Conservation (phyloP, 1,140 invertebrate genomes). For the Solenopsis fugax region DNA sequence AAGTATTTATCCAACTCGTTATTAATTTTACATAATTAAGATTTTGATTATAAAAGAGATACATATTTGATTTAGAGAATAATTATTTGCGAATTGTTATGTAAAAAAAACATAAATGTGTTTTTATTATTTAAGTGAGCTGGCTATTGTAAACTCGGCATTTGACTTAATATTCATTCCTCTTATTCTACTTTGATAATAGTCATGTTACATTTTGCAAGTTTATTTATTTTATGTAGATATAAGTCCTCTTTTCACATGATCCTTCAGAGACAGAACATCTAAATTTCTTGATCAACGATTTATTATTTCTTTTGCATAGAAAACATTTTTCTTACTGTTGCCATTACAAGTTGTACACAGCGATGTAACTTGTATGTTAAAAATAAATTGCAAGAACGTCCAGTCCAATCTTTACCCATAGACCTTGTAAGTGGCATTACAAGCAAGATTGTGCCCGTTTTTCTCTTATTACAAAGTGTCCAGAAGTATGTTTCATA, state of each 20-base stretch:
- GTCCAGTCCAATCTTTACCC: neutral
- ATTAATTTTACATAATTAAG: constrained; percentile 36
- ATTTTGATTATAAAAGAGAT: constrained; percentile 28
- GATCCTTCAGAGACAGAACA: constrained; percentile 22
- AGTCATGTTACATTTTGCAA: constrained; percentile 42
- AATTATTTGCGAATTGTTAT: constrained; percentile 48
- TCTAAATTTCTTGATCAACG: neutral
- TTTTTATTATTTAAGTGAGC: constrained; percentile 43
- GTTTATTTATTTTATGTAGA: constrained; percentile 60
- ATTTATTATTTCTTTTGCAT: neutral
- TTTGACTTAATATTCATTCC: constrained; percentile 65
- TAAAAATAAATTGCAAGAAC: neutral
- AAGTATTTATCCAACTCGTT: constrained; percentile 23
- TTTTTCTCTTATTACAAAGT: too few relatives aligned
- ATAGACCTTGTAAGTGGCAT: too few relatives aligned
- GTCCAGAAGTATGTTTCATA: too few relatives aligned
- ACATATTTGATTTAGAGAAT: constrained; percentile 29
- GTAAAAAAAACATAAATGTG: constrained; percentile 24
- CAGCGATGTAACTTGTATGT: neutral
- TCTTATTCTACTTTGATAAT: constrained; percentile 39
- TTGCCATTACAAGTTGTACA: neutral
- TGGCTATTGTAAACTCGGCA: constrained; percentile 73
- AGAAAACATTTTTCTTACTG: too few relatives aligned
- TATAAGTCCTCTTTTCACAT: neutral
- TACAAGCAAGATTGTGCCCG: too few relatives aligned